Base-by-base conservation (phyloP, 2,888 invertebrate species). In the Acutogordius australiensis region DNA sequence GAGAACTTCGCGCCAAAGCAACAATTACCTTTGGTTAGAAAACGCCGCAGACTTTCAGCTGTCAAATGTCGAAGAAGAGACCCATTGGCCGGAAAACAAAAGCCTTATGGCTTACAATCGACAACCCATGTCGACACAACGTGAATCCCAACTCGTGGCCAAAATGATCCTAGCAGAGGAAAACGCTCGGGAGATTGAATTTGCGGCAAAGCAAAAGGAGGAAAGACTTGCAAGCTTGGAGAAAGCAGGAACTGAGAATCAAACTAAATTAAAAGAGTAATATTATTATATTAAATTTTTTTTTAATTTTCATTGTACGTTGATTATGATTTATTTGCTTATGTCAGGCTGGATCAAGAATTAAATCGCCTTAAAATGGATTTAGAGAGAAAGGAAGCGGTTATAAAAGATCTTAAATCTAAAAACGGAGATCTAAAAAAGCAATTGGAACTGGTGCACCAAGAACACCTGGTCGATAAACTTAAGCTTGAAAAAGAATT, bases 221-320 rank as follows among this genome's bases (percentile, higher is more conserved):
- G 51, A 51, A 51, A 23, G 8, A 4, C 8, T 51, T n/a, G 4
- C 26, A 51, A 51, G 26, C 4, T 51, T 51, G 23, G 51, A 51
- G 23, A 51, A 23, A 23, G 4, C 13, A 51, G 4, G 8, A 51
- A 8, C 8, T n/a, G 23, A 51, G 4, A 4, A 4, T n/a, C 18
- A 51, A 51, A 26, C 8, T 8, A 51, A 51, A 26, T 4, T 51
- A 4, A 51, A 51, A 51, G 51, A 51, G 51, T 51, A 51, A 51
- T 13, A 37, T 13, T 37, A 8, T 13, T 37, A 37, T 37, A 13
- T 37, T 37, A 13, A 13, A 37, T 13, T 37, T n/a, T n/a, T n/a
- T n/a, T n/a, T n/a, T n/a, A n/a, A n/a, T n/a, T n/a, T n/a, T n/a
- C n/a, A n/a, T n/a, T n/a, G n/a, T n/a, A n/a, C n/a, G n/a, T n/a